Conservation (phyloP, 2,113 vertebrate genomes). For the Chlorodrepanis virens region DNA sequence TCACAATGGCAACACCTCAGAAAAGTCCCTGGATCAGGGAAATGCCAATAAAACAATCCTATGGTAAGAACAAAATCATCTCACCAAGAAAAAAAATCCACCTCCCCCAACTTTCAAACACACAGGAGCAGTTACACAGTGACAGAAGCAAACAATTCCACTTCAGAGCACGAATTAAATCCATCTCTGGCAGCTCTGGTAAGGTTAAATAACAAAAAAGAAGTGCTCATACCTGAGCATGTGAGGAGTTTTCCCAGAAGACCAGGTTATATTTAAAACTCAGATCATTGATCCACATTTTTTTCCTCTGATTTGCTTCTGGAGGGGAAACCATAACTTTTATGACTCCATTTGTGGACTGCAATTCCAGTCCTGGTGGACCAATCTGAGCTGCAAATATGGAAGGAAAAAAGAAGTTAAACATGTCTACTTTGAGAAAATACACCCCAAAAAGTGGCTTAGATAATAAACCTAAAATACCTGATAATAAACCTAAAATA, state of each 20-base stretch:
- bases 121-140: background rate
- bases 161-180: background rate
- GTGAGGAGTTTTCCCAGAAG: conserved; percentile 68
- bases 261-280: conserved; percentile 38
- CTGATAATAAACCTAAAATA: background rate
- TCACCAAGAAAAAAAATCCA: background rate
- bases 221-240: background rate
- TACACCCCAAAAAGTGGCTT: background rate
- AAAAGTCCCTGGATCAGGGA: background rate
- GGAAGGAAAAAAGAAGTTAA: background rate
- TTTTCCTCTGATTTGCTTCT: background rate
- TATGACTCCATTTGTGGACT: conserved; percentile 56
- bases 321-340: conserved; percentile 54
- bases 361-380: conserved; percentile 61
- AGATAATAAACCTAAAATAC: background rate
- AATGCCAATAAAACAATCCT: background rate
- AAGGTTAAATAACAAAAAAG: background rate
- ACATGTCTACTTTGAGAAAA: background rate
- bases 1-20: background rate
- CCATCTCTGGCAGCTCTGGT: background rate
- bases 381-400: conserved; percentile 66
- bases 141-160: background rate
- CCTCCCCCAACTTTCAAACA: background rate
- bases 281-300: conserved; percentile 14
- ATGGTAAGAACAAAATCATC: background rate